These are phyloP conservation scores for Drosophila nr. fundita DNA, from an alignment of 2,888 invertebrate genomes.

Conservation along the genomic window DNA sequence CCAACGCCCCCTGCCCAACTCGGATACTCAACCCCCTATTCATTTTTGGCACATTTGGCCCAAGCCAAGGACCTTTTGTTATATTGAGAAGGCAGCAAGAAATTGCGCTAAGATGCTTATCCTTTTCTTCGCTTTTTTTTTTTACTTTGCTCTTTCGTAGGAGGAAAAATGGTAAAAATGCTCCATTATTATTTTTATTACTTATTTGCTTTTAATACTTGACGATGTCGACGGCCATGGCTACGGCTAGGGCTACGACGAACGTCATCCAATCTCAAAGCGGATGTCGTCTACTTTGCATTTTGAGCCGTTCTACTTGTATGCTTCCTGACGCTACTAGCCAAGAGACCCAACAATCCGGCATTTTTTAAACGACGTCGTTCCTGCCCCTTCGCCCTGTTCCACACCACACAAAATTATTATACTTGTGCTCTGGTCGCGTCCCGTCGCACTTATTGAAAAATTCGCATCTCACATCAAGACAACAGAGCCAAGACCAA, in stretches of 20 bases:
- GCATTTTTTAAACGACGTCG: constrained; percentile 78
- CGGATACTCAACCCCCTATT: constrained; percentile 20
- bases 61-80: constrained; percentile 81
- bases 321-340: constrained; percentile 72
- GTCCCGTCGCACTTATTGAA: constrained; percentile 75
- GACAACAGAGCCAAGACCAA: constrained; percentile 15
- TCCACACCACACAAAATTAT: constrained; percentile 58
- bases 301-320: constrained; percentile 81
- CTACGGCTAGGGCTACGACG: constrained; percentile 22
- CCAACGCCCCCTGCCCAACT: constrained; percentile 1
- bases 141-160: constrained; percentile 62
- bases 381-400: constrained; percentile 14
- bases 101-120: constrained; percentile 81
- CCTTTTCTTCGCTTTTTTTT: constrained; percentile 59
- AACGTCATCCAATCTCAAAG: constrained; percentile 81
- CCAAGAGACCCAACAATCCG: constrained; percentile 58
- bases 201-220: constrained; percentile 81
- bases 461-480: constrained; percentile 71
- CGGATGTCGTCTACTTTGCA: constrained; percentile 81
- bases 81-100: constrained; percentile 80
- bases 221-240: constrained; percentile 60
- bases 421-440: constrained; percentile 59
- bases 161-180: constrained; percentile 79
- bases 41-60: constrained; percentile 78
- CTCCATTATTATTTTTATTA: constrained; percentile 81